A percentile compares a stretch with the other conserved stretches of the same genome.
phyloP scores from a whole-genome alignment of 2,113 vertebrate genomes.

The Anarrhichthys ocellatus region DNA sequence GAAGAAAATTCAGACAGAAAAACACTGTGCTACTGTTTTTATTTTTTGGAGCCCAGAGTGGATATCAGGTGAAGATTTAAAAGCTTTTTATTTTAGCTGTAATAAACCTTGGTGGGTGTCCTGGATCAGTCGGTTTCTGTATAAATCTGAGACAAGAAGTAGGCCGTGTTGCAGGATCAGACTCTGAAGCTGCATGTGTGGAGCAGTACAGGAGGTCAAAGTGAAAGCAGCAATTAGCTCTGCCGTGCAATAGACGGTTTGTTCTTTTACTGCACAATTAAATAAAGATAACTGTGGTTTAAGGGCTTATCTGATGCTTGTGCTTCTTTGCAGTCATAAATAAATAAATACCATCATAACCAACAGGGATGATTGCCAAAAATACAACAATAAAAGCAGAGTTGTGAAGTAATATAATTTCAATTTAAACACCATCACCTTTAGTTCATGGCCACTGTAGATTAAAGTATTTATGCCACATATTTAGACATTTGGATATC shows the following conservation, averaged over 20 bases:
- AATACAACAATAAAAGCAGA: neutral
- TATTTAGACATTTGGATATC: no score
- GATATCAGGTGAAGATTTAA: neutral
- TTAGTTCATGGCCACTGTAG: neutral
- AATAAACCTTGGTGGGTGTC: neutral
- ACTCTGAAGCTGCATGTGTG: neutral
- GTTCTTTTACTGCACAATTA: neutral
- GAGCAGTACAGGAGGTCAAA: neutral
- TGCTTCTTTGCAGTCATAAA: neutral
- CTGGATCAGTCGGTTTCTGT: neutral
- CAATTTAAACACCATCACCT: neutral
- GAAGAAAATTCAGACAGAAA: neutral
- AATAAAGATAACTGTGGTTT: neutral
- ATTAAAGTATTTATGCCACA: no score
- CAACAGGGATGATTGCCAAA: neutral
- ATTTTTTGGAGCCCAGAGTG: neutral
- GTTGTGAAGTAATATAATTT: neutral
- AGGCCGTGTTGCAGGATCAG: neutral
- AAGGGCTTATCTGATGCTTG: neutral
- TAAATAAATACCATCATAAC: neutral
- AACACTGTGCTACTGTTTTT: neutral
- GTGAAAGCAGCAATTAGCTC: constrained; percentile 1
- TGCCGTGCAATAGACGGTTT: no score
- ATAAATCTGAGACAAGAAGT: neutral
- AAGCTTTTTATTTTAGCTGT: no score